Evolutionary conservation across 1,140 invertebrate species (phyloP).

Genomic region (Neodiprion pinetum): DNA sequence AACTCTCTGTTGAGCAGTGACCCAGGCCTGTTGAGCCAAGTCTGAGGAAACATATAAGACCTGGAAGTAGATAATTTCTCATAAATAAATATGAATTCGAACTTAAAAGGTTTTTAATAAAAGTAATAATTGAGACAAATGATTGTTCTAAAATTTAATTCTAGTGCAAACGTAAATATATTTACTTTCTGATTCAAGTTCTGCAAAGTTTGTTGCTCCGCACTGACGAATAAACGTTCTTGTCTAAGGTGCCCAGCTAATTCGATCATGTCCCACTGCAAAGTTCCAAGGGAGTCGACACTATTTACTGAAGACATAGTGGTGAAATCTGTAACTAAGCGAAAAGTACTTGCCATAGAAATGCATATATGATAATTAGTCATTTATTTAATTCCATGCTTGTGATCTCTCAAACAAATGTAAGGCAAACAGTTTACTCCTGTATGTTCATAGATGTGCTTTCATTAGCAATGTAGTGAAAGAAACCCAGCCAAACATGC

Average conservation of each 20-base stretch:
- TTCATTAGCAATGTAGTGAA: too few species aligned
- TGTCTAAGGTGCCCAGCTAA: conserved; percentile 74
- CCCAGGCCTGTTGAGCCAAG: conserved; percentile 84
- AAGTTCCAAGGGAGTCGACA: conserved; percentile 50
- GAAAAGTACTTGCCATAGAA: conserved; percentile 1
- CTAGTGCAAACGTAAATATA: conserved; percentile 12
- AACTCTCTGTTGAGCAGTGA: conserved; percentile 85
- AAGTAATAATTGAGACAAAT: neutral
- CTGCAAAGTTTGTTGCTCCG: conserved; percentile 76
- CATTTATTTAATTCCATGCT: too few species aligned
- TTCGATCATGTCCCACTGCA: conserved; percentile 71
- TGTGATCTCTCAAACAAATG: too few species aligned
- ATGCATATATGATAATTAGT: neutral
- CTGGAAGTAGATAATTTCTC: conserved; percentile 46
- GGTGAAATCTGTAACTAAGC: conserved; percentile 27
- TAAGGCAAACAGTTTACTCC: too few species aligned
- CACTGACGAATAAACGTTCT: conserved; percentile 76
- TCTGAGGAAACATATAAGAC: conserved; percentile 69
- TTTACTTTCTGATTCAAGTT: conserved; percentile 74
- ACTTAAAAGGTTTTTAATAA: too few species aligned
- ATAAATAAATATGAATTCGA: conserved; percentile 17
- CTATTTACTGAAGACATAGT: conserved; percentile 58
- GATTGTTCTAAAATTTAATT: conserved; percentile 14
- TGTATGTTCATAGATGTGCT: too few species aligned
- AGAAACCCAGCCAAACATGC: too few species aligned